Percentiles rank a stretch among this genome's conserved stretches.
Conservation (phyloP, 2,888 invertebrate species). For the Escarpia spicata region DNA sequence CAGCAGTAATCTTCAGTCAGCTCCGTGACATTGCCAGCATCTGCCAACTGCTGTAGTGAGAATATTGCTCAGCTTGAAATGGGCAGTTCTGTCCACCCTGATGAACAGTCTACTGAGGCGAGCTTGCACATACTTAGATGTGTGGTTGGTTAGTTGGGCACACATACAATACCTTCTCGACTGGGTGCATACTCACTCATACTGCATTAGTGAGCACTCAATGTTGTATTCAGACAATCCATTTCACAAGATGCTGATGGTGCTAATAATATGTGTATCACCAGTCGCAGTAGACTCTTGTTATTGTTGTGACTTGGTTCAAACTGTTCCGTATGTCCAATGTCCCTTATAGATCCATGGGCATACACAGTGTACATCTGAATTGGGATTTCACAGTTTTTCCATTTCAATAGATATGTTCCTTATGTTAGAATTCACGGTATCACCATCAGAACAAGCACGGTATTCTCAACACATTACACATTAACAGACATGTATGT, state of each 20-base stretch:
- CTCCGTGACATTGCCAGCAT: not conserved
- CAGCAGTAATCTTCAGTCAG: not conserved
- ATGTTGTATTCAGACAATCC: not conserved
- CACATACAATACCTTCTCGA: not conserved
- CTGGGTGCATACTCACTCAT: not conserved
- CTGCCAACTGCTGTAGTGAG: not conserved
- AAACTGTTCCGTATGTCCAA: too few species aligned
- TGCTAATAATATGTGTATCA: not conserved
- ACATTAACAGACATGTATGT: too few species aligned
- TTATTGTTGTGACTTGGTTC: too few species aligned
- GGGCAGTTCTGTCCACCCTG: not conserved
- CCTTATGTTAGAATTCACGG: too few species aligned
- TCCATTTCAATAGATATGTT: too few species aligned
- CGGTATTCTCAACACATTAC: too few species aligned
- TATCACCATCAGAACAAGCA: too few species aligned
- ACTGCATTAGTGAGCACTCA: not conserved
- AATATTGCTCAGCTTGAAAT: not conserved
- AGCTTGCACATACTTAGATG: not conserved
- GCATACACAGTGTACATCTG: too few species aligned
- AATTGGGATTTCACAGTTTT: too few species aligned
- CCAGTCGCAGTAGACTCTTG: too few species aligned
- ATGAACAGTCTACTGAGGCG: not conserved
- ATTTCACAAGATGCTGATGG: too few species aligned
- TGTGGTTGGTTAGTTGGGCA: not conserved
- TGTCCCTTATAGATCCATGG: too few species aligned